phyloP scores from a whole-genome alignment of 2,113 vertebrate genomes.

The Thryonomys swinderianus region DNA sequence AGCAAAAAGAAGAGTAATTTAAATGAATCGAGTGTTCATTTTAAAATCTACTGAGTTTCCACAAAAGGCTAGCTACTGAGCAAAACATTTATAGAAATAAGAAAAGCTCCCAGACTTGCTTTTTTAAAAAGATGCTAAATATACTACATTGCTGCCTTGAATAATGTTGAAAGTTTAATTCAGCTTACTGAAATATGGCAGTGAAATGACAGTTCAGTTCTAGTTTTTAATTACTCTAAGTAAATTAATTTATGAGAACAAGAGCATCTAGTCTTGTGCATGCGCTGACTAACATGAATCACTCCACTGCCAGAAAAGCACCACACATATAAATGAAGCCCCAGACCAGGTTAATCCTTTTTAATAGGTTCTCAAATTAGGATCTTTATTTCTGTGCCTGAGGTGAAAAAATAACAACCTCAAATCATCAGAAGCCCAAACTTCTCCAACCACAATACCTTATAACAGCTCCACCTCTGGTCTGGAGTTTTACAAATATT shows the following conservation, averaged over 20 bases:
- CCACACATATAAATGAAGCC: conserved; percentile 31
- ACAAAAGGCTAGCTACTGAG: conserved; percentile 66
- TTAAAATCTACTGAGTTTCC: conserved; percentile 60
- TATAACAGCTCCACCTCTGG: neutral
- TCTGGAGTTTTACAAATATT: neutral
- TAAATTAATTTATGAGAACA: conserved; percentile 56
- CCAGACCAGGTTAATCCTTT: conserved; percentile 15
- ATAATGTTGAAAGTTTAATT: conserved; percentile 67
- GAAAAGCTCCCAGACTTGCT: conserved; percentile 51
- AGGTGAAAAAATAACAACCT: conserved; percentile 9
- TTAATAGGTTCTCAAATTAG: conserved; percentile 50
- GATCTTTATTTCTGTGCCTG: conserved; percentile 17
- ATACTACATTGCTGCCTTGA: conserved; percentile 61
- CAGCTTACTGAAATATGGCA: conserved; percentile 41
- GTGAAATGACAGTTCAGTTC: conserved; percentile 49
- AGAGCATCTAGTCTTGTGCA: conserved; percentile 24
- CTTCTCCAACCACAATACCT: neutral
- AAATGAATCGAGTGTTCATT: conserved; percentile 53
- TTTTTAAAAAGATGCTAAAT: conserved; percentile 56
- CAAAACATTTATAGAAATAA: conserved; percentile 68
- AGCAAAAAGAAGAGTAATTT: conserved; percentile 55
- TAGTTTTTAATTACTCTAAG: conserved; percentile 64
- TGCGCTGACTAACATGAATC: conserved; percentile 47
- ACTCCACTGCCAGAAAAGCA: conserved; percentile 48
- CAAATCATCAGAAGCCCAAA: neutral